These are phyloP conservation scores for Palythoa heliodiscus DNA, from an alignment of 92 coral and sea anemone species.

Conservation along the genomic window DNA sequence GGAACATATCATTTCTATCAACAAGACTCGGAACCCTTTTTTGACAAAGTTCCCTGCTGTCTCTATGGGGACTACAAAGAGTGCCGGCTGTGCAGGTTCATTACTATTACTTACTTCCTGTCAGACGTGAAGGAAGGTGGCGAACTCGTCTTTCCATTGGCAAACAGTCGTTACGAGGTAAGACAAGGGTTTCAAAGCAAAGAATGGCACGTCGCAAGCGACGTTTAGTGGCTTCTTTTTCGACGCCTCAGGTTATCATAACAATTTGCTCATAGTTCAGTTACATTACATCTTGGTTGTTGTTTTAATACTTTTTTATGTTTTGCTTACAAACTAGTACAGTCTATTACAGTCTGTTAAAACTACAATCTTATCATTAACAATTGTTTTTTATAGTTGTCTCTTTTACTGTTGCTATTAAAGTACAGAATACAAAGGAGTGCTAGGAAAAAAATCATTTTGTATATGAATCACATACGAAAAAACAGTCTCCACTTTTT, in stretches of 20 bases:
- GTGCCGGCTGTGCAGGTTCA: constrained; percentile 82
- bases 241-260: too few species aligned
- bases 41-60: constrained; percentile 79
- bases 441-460: too few species aligned
- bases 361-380: too few species aligned
- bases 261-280: too few species aligned
- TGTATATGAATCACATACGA: too few species aligned
- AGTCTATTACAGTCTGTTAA: too few species aligned
- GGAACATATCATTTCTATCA: constrained; percentile 76
- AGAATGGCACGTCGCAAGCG: too few species aligned
- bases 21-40: constrained; percentile 83
- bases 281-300: background rate
- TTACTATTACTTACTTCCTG: constrained; percentile 68
- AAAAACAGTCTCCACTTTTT: too few species aligned
- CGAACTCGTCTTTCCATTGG: constrained; percentile 76
- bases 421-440: too few species aligned
- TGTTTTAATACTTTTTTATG: background rate
- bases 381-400: background rate
- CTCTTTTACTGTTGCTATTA: too few species aligned
- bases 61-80: constrained; percentile 77
- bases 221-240: too few species aligned
- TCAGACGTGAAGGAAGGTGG: constrained; percentile 90
- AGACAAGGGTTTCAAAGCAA: background rate
- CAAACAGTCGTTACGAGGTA: constrained; percentile 86
- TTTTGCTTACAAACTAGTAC: background rate